Evolutionary conservation across 2,888 invertebrate species (phyloP).

Genomic region (Pycnomerus fuliginosus): DNA sequence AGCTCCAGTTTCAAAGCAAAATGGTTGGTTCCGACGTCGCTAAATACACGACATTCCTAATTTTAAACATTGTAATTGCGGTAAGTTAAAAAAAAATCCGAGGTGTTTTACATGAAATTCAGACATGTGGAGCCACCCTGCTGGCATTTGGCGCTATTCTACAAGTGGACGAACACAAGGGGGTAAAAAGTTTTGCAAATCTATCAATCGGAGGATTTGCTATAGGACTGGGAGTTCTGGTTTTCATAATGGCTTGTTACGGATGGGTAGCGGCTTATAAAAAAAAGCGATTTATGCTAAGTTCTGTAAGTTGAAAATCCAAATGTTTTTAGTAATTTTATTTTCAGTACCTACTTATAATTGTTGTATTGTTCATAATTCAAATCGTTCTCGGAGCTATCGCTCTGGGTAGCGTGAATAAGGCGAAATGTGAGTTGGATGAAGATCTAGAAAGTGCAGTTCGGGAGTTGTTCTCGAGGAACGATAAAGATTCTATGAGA

Average conservation of each 20-base stretch:
- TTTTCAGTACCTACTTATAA: conserved; percentile 16
- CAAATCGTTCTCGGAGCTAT: conserved; percentile 23
- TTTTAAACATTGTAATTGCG: conserved; percentile 14
- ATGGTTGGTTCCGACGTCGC: conserved; percentile 20
- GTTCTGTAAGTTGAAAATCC: conserved; percentile 9
- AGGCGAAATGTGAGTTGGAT: conserved; percentile 4
- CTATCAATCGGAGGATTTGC: conserved; percentile 20
- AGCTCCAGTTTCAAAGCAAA: conserved; percentile 5
- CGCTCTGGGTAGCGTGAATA: conserved; percentile 11
- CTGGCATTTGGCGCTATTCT: conserved; percentile 21
- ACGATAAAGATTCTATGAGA: conserved; percentile 10
- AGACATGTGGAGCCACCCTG: conserved; percentile 18
- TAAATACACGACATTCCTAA: conserved; percentile 14
- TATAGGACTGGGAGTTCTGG: conserved; percentile 19
- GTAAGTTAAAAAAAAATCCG: conserved; percentile 12
- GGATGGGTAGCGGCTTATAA: conserved; percentile 3
- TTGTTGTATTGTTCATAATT: conserved; percentile 19
- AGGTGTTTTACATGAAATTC: conserved; percentile 2
- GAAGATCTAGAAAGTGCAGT: conserved; percentile 11
- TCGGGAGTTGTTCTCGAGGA: conserved; percentile 10
- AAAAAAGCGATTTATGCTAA: conserved; percentile 11
- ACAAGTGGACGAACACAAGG: conserved; percentile 19
- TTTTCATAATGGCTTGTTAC: conserved; percentile 5
- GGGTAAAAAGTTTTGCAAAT: conserved; percentile 13
- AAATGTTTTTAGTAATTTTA: conserved; percentile 1